Conservation (phyloP, 2,113 vertebrate species). For the Solenodon paradoxus region DNA sequence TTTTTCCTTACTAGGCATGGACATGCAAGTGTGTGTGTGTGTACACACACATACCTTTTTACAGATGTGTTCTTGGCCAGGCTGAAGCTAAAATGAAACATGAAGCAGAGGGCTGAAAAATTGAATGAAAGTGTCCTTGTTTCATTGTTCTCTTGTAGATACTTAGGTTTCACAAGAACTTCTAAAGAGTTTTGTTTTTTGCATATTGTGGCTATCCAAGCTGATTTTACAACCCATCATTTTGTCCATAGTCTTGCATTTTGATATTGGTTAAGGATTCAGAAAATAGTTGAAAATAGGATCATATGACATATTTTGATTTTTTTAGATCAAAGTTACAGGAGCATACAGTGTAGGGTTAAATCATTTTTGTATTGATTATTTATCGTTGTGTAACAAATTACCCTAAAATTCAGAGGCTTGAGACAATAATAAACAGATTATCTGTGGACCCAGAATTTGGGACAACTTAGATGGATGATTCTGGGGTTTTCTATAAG, state of each 20-base stretch:
- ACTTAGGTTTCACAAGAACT: background rate
- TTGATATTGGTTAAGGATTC: background rate
- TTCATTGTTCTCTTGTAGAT: background rate
- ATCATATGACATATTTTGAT: background rate
- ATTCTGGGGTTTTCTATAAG: background rate
- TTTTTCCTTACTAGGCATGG: background rate
- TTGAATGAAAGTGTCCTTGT: background rate
- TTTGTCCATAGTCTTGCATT: background rate
- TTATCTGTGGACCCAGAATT: background rate
- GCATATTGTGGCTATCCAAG: background rate
- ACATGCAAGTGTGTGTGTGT: background rate
- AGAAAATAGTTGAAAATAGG: background rate
- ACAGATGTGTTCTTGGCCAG: background rate
- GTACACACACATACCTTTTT: background rate
- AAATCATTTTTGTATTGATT: background rate
- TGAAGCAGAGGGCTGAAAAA: background rate
- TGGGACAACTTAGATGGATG: background rate
- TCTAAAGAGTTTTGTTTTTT: background rate
- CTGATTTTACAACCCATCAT: background rate
- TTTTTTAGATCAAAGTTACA: background rate
- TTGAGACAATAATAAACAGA: background rate
- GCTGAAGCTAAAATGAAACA: background rate
- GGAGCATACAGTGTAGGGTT: background rate
- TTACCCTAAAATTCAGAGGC: background rate
- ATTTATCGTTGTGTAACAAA: background rate